Evolutionary conservation across 2,113 vertebrate species (phyloP).

Genomic region (Actinemys pallida): DNA sequence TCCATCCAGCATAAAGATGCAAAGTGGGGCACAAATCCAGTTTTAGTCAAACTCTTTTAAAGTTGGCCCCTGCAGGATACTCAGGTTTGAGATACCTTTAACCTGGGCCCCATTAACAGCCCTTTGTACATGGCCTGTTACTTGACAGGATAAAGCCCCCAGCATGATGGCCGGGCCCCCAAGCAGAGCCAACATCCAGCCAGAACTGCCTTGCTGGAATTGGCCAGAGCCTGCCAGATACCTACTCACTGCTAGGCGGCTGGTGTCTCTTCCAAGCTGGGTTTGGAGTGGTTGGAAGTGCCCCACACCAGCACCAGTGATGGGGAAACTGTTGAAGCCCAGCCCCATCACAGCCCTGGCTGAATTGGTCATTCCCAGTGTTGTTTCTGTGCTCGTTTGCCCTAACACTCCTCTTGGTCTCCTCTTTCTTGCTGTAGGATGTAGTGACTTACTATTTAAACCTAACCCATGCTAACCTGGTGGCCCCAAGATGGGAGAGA

Average conservation of each 20-base stretch:
- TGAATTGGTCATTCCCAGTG: neutral
- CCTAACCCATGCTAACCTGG: slow-evolving; percentile 85
- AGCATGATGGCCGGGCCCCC: neutral
- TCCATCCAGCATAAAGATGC: neutral
- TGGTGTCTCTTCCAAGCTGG: fast-evolving
- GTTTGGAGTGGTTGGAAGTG: neutral
- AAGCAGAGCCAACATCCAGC: neutral
- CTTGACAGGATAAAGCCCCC: neutral
- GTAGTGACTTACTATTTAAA: slow-evolving; percentile 93
- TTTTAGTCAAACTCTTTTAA: neutral
- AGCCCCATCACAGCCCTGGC: neutral
- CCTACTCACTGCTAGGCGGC: neutral
- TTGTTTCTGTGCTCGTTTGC: neutral
- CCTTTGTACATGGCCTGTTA: neutral
- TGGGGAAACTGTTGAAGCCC: neutral
- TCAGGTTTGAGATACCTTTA: neutral
- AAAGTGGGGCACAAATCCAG: neutral
- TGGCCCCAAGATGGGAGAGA: slow-evolving; percentile 83
- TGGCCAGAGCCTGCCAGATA: neutral
- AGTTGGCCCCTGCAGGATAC: neutral
- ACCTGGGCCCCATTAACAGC: neutral
- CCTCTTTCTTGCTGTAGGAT: slow-evolving; percentile 80
- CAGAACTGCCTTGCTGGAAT: neutral
- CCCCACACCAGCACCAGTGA: neutral
- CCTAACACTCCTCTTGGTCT: fast-evolving